Conservation (phyloP, 2,113 vertebrate genomes). For the Ptilorrhoa leucosticta region DNA sequence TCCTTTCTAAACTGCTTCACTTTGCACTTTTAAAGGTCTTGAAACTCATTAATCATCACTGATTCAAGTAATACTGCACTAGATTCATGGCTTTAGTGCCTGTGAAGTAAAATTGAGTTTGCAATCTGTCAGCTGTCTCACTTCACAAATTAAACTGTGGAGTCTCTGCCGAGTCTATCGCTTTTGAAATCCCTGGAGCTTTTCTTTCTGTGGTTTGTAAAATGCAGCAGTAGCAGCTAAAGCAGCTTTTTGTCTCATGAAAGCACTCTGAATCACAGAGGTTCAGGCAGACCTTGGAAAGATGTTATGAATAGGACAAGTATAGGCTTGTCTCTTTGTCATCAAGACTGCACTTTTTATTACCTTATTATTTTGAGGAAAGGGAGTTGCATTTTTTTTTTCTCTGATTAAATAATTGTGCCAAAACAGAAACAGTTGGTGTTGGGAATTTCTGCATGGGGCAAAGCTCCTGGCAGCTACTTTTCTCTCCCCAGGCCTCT, state of each 20-base stretch:
- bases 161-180: neutral
- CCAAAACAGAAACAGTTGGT: neutral
- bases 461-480: neutral
- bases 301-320: neutral
- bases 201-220: slow-evolving; percentile 12
- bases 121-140: neutral
- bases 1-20: neutral
- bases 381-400: neutral
- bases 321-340: neutral
- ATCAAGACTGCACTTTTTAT: neutral
- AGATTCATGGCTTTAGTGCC: neutral
- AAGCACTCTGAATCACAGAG: neutral
- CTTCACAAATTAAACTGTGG: neutral
- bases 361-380: neutral
- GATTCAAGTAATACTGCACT: neutral
- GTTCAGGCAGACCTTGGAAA: neutral
- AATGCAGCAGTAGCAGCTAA: neutral
- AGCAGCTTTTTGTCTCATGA: neutral
- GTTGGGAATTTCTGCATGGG: neutral
- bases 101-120: slow-evolving; percentile 21
- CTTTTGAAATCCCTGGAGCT: slow-evolving; percentile 12
- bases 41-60: neutral
- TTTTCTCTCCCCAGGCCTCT: neutral
- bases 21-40: neutral
- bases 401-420: neutral